These are phyloP conservation scores for Strix aluco DNA, from an alignment of 2,113 vertebrate species.

Conservation along the genomic window DNA sequence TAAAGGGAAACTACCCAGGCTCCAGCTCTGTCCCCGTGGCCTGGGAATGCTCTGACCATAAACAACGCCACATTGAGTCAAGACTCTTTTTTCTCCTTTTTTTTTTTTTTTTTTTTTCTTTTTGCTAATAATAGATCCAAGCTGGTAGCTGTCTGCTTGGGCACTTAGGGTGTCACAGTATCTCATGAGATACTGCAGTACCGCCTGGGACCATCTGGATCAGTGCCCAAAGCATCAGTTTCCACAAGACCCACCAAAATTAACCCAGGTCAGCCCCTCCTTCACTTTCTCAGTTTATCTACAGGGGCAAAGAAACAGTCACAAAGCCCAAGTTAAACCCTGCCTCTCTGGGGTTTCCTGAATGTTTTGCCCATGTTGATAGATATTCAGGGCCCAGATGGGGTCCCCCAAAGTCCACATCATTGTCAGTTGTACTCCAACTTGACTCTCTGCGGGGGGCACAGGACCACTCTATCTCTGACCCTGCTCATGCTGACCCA, in stretches of 20 bases:
- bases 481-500: not conserved
- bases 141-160: not conserved
- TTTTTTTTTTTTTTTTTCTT: not conserved
- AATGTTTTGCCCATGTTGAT: not conserved
- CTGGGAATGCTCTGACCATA: slow-evolving; percentile 46
- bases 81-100: not conserved
- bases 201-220: not conserved
- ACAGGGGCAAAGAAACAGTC: not conserved
- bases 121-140: slow-evolving; percentile 41
- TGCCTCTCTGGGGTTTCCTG: not conserved
- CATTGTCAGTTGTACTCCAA: not conserved
- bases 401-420: not conserved
- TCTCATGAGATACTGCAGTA: slow-evolving; percentile 1
- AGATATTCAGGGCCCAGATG: not conserved
- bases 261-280: not conserved
- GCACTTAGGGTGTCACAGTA: not conserved
- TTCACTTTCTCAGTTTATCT: not conserved
- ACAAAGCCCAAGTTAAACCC: not conserved
- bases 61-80: not conserved
- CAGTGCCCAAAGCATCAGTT: not conserved
- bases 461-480: not conserved
- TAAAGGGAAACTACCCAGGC: slow-evolving; percentile 52
- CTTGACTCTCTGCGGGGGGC: accelerated
- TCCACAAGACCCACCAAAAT: slow-evolving; percentile 22
- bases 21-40: not conserved